Percentiles rank a stretch among this genome's conserved stretches.
These are phyloP conservation scores for Cephus rjabovi DNA, from an alignment of 2,888 invertebrate genomes.

Conservation along the genomic window DNA sequence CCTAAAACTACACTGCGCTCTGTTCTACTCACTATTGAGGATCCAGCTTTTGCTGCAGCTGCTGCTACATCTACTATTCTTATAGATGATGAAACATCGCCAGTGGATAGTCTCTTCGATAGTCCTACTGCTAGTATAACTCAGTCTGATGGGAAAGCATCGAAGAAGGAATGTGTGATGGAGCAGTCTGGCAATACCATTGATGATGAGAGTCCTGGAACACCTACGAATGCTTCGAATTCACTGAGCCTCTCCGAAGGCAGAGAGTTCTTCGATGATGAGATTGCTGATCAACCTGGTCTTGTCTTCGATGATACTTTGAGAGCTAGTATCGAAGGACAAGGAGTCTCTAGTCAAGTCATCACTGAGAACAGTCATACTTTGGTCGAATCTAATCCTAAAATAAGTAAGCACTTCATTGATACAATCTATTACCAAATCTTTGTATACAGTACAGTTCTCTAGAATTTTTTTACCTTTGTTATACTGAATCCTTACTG, in stretches of 20 bases:
- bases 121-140: constrained; percentile 72
- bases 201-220: constrained; percentile 73
- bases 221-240: constrained; percentile 82
- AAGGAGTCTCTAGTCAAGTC: constrained; percentile 38
- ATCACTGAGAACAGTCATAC: constrained; percentile 61
- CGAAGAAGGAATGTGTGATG: constrained; percentile 65
- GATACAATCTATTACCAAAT: not conserved
- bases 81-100: constrained; percentile 86
- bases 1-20: constrained; percentile 61
- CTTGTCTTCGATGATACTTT: constrained; percentile 79
- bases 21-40: constrained; percentile 76
- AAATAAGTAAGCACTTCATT: constrained; percentile 48
- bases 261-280: constrained; percentile 87
- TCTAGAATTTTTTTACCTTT: not conserved
- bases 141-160: constrained; percentile 62
- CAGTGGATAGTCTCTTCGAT: constrained; percentile 82
- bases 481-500: not conserved
- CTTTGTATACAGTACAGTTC: not conserved
- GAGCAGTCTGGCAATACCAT: constrained; percentile 64
- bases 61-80: constrained; percentile 77
- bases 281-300: constrained; percentile 91
- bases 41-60: constrained; percentile 80
- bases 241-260: constrained; percentile 86
- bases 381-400: constrained; percentile 56
- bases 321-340: constrained; percentile 44